Evolutionary conservation across 2,888 invertebrate species (phyloP), one percentile per base, ranked within the genome.

Genomic region (Urechis unicinctus): DNA sequence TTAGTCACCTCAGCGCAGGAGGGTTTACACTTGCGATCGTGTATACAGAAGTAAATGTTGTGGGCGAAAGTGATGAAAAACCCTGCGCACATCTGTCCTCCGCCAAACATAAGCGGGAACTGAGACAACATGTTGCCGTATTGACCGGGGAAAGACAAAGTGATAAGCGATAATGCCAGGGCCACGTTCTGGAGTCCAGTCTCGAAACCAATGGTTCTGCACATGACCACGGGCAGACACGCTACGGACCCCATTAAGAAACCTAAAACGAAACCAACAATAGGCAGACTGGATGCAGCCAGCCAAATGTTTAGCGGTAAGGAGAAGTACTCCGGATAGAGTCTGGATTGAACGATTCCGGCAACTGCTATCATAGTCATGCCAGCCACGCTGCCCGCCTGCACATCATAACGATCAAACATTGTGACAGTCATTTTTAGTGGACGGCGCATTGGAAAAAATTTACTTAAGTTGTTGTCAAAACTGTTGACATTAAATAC

Each of bases 101-200:
- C 24, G 9, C 25, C 28, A 26, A 17, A 48, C 24, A 48, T 6
- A 6, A 48, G 5, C 9, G 48, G 48, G 9, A 48, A 4, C 21
- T 22, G 48, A 6, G 48, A 25, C 13, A 25, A 9, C 9, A 26
- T 9, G 25, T 5, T 22, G 13, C 9, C 48, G 5, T 25, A 22
- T 5, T 22, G 13, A 5, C 13, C 9, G 6, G 68, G 65, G 53
- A 68, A 70, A 1, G 69, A 66, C 26, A 71, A 55, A 5, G 66
- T 61, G 5, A 70, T 60, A 25, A 71, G 60, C 2, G 71, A 70
- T 56, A 71, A 62, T n/a, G 70, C 69, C 28, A 71, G 60, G 0
- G 69, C 69, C 47, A 71, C 71, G 53, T 72, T 72, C 43, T 72
- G 71, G 29, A 68, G 66, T 13, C 71, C 70, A 1, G 69, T 69